phyloP scores from a whole-genome alignment of 2,113 vertebrate species.

The Osmerus mordax region DNA sequence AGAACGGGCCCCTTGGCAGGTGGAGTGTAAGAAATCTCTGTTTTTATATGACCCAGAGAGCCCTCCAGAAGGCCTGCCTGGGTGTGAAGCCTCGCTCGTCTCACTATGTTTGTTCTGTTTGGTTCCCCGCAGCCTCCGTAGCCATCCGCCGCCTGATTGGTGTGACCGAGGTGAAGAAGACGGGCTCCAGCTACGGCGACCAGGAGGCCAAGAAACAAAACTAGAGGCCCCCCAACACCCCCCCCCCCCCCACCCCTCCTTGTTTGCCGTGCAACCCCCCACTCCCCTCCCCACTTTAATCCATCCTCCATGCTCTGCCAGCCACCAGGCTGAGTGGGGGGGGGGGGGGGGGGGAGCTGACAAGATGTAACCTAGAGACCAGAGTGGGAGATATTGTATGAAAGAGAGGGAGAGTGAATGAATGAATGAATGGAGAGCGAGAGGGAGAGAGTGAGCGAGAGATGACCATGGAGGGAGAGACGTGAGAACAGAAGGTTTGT shows the following conservation, averaged over 20 bases:
- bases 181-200: conserved; percentile 95
- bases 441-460: not conserved
- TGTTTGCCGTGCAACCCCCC: not conserved
- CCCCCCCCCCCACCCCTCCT: conserved; percentile 17
- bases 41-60: too few species aligned
- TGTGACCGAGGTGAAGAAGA: conserved; percentile 94
- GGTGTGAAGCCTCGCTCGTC: not conserved
- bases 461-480: not conserved
- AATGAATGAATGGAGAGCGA: not conserved
- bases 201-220: conserved; percentile 92
- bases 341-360: conserved; percentile 2
- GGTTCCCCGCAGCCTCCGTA: conserved; percentile 81
- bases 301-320: conserved; percentile 38
- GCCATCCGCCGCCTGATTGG: conserved; percentile 96
- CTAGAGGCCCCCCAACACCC: conserved; percentile 55
- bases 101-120: conserved; percentile 28
- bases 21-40: too few species aligned
- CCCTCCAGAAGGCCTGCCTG: not conserved
- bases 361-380: conserved; percentile 17
- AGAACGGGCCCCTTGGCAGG: too few species aligned
- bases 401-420: conserved; percentile 18
- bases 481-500: conserved; percentile 20
- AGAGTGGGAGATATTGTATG: conserved; percentile 42
- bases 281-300: conserved; percentile 19
- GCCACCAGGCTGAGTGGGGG: conserved; percentile 13